Conservation (phyloP, 2,113 vertebrate species). For the Procapra przewalskii region DNA sequence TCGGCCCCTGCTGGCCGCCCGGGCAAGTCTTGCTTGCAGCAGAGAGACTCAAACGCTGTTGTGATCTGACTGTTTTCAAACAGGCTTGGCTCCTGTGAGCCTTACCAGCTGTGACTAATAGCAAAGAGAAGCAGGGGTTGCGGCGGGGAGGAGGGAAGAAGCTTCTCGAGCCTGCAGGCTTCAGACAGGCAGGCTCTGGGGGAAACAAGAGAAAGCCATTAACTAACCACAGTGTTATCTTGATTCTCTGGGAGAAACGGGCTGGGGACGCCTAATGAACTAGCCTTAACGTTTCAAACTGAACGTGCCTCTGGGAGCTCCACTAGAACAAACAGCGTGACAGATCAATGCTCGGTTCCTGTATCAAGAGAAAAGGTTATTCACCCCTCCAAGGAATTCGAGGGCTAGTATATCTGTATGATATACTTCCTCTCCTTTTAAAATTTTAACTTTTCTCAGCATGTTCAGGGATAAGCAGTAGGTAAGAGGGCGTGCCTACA, state of each 20-base stretch:
- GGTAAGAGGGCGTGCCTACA: background rate
- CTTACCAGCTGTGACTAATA: constrained; percentile 87
- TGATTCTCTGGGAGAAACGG: constrained; percentile 94
- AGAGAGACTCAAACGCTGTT: constrained; percentile 60
- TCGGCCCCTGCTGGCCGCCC: background rate
- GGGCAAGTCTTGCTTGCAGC: constrained; percentile 60
- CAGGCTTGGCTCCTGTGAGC: constrained; percentile 75
- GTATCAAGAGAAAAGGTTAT: constrained; percentile 97
- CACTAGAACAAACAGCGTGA: constrained; percentile 94
- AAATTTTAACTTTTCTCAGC: constrained; percentile 76
- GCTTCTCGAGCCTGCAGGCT: constrained; percentile 88
- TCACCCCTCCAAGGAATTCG: constrained; percentile 90
- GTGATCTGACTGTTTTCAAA: constrained; percentile 78
- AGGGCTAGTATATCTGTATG: constrained; percentile 82
- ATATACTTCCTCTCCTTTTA: constrained; percentile 80
- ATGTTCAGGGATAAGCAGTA: constrained; percentile 28
- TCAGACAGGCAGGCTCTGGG: constrained; percentile 95
- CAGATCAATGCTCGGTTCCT: constrained; percentile 95
- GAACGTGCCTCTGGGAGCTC: constrained; percentile 90
- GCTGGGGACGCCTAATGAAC: constrained; percentile 95
- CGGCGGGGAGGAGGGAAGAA: constrained; percentile 63
- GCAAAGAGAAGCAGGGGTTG: constrained; percentile 75
- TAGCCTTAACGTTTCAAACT: constrained; percentile 88
- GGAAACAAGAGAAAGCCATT: constrained; percentile 99
- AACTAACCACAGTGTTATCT: constrained; percentile 99